phyloP scores from a whole-genome alignment of 2,888 invertebrate genomes.

The Labia minor region DNA sequence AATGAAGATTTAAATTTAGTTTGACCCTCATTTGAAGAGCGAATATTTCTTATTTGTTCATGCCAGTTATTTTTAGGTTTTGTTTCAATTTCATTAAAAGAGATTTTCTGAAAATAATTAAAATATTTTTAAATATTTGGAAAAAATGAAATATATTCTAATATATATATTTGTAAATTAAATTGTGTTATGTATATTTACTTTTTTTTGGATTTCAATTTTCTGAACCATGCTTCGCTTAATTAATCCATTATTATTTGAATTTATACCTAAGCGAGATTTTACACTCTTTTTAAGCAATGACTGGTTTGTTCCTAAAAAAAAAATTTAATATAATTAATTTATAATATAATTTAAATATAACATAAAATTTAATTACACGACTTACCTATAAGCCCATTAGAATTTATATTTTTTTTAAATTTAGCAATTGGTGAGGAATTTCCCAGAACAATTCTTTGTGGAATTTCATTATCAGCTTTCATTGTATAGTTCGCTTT shows the following conservation, averaged over 20 bases:
- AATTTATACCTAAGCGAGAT: background rate
- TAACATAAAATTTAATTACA: background rate
- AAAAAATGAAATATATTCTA: too few species aligned
- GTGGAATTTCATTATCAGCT: slow-evolving; percentile 20
- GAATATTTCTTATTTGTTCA: background rate
- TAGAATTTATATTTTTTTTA: background rate
- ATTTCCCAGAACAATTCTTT: background rate
- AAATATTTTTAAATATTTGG: background rate
- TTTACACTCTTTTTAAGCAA: background rate
- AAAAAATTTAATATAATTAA: background rate
- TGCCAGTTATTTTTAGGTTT: background rate
- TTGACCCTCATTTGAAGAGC: background rate
- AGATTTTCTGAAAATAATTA: background rate
- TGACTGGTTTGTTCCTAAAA: background rate
- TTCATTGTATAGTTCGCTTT: slow-evolving; percentile 19
- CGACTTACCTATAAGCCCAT: background rate
- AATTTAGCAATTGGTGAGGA: background rate
- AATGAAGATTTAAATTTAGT: background rate
- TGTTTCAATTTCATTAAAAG: background rate
- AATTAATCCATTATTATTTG: background rate
- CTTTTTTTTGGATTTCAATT: background rate
- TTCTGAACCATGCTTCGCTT: background rate
- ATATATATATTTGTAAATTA: too few species aligned
- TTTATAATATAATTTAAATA: background rate
- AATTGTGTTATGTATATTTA: too few species aligned